Base-by-base conservation (phyloP, 2,888 invertebrate species). In the Volucella bombylans region DNA sequence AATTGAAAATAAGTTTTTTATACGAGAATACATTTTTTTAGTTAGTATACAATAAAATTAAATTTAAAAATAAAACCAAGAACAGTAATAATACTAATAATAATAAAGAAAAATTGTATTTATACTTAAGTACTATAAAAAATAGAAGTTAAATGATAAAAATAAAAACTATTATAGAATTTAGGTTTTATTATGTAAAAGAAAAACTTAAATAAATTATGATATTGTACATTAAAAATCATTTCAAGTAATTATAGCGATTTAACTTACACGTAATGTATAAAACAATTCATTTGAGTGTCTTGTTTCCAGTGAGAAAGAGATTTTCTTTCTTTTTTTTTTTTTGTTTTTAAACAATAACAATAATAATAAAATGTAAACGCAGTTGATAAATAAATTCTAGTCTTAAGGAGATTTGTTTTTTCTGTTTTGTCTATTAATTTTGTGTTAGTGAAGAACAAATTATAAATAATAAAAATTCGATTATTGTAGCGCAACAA, bases 11-110 rank as follows among this genome's bases (percentile, higher is more conserved):
- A 83, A 86, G 79, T 82, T 86, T 87, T 87, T 87, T 86, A 87
- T 87, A 87, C 87, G 87, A 85, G 77, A 85, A 86, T 81, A 79
- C 81, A 72, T 54, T 81, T 82, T 77, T 86, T 87, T 86, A 87
- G 87, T 87, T 87, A 85, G 80, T 82, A 82, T 80, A 86, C 65
- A 78, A 82, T 62, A 68, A 67, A 62, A 78, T 76, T 65, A 76
- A 72, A 72, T 38, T 69, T 78, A 77, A 83, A 80, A 74, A 67
- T 65, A 38, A 77, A 52, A 47, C n/a, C 31, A 31, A 6, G 31
- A 31, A 6, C 31, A 6, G 31, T 31, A 6, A 31, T 31, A 31
- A 31, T 31, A 6, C 4, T 31, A 31, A 31, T 57, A 69, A 81
- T 38, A 71, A 64, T 38, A 43, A 65, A 59, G 64, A 59, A 55